phyloP scores from a whole-genome alignment of 2,113 vertebrate species.

The Todiramphus chloris region DNA sequence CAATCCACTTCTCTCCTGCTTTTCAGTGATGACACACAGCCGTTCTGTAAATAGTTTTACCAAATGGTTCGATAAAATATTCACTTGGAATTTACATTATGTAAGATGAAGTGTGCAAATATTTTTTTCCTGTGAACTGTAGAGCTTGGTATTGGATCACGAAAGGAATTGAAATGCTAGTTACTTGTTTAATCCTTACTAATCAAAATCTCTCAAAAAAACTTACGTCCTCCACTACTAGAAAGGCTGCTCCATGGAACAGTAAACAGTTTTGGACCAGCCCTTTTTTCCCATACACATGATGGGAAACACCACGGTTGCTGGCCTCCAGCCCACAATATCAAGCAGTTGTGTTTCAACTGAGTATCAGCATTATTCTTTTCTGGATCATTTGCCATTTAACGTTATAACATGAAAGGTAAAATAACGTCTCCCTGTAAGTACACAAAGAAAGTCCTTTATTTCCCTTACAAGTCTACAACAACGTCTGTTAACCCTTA shows the following conservation, averaged over 20 bases:
- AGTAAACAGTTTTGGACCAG: conserved; percentile 20
- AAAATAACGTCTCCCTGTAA: conserved; percentile 36
- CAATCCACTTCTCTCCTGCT: neutral
- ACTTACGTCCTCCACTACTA: neutral
- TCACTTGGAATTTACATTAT: neutral
- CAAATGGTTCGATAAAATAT: neutral
- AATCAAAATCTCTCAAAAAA: neutral
- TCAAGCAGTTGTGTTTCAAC: conserved; percentile 42
- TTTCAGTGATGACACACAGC: neutral
- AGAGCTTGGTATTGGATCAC: neutral
- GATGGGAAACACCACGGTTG: neutral
- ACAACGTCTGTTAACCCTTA: neutral
- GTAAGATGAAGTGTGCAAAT: neutral
- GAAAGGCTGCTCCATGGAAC: conserved; percentile 28
- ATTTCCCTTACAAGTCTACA: conserved; percentile 14
- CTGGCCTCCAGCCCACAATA: conserved; percentile 7
- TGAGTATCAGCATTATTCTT: conserved; percentile 52
- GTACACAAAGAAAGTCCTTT: neutral
- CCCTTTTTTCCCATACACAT: neutral
- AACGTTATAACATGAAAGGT: conserved; percentile 36
- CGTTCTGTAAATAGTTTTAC: neutral
- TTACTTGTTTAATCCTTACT: neutral
- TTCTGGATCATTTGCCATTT: conserved; percentile 52
- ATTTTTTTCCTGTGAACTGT: neutral
- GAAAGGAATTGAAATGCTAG: neutral